phyloP scores from a whole-genome alignment of 2,888 invertebrate species.

The Zhengitettix transpicula region DNA sequence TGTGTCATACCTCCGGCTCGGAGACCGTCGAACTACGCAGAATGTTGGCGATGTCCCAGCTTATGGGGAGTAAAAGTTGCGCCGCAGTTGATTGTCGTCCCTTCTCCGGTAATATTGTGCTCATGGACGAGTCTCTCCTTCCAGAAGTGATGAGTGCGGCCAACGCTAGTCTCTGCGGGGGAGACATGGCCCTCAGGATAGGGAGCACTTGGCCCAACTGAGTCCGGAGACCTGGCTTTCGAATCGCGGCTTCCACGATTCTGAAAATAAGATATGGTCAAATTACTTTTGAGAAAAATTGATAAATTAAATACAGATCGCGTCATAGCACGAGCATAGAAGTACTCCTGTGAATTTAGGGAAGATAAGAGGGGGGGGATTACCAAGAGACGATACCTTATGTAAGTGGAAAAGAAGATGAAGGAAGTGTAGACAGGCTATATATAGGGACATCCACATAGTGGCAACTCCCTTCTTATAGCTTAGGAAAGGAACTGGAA shows the following conservation, averaged over 20 bases:
- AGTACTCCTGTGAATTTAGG: too few species aligned
- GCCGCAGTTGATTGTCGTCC: conserved; percentile 9
- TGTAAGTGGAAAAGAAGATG: too few species aligned
- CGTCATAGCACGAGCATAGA: too few species aligned
- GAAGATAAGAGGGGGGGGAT: too few species aligned
- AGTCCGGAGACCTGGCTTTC: conserved; percentile 37
- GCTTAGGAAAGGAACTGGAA: too few species aligned
- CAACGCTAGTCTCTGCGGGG: conserved; percentile 40
- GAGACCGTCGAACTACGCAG: conserved; percentile 19
- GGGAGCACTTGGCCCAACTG: conserved; percentile 46
- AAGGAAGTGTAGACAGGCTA: too few species aligned
- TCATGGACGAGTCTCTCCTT: conserved; percentile 24
- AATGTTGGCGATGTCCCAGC: conserved; percentile 46
- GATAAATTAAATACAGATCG: too few species aligned
- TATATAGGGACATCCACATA: too few species aligned
- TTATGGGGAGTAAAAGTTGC: conserved; percentile 42
- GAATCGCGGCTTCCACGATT: conserved; percentile 37
- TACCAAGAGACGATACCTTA: too few species aligned
- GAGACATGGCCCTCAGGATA: conserved; percentile 43
- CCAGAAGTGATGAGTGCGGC: conserved; percentile 44
- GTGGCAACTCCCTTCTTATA: too few species aligned
- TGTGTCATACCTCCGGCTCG: background rate
- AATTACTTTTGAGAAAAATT: too few species aligned
- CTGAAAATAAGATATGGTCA: conserved; percentile 9
- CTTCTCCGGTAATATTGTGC: conserved; percentile 22